phyloP scores from a whole-genome alignment of 2,888 invertebrate genomes.

The Cetonia aurata region DNA sequence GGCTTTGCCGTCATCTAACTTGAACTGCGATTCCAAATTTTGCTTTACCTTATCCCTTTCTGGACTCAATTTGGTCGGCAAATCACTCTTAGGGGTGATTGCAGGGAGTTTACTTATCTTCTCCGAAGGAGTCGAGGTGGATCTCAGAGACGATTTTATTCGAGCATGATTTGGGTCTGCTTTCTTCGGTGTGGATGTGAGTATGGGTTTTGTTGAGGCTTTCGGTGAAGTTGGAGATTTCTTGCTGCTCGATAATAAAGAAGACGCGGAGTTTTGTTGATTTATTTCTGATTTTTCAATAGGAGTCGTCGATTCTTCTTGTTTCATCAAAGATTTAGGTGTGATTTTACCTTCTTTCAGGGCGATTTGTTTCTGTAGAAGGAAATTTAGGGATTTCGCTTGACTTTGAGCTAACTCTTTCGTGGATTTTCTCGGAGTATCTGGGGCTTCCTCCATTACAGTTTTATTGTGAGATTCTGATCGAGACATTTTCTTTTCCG shows the following conservation, averaged over 20 bases:
- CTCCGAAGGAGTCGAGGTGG: neutral
- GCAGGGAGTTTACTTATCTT: neutral
- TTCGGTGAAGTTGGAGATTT: neutral
- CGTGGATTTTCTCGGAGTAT: neutral
- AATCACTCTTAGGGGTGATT: too few species aligned
- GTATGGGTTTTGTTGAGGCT: conserved; percentile 6
- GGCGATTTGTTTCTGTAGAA: conserved; percentile 36
- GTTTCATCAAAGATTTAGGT: conserved; percentile 18
- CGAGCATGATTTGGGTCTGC: neutral
- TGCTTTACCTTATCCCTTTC: too few species aligned
- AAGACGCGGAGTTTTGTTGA: conserved; percentile 2
- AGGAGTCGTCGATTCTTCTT: too few species aligned
- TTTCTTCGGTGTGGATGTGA: neutral
- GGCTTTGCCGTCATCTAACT: neutral
- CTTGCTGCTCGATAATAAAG: too few species aligned
- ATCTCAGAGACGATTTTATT: conserved; percentile 10
- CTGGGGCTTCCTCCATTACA: neutral
- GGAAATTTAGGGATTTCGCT: conserved; percentile 21
- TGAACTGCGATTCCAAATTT: neutral
- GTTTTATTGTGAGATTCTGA: conserved; percentile 2
- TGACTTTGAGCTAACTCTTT: conserved; percentile 14
- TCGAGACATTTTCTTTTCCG: conserved; percentile 22
- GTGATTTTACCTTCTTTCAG: conserved; percentile 37
- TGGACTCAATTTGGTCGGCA: too few species aligned
- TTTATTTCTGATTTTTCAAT: too few species aligned